A percentile compares a stretch with the other conserved stretches of the same genome.
phyloP scores from a whole-genome alignment of 2,888 invertebrate species.

The Lasioglossum pauxillum region DNA sequence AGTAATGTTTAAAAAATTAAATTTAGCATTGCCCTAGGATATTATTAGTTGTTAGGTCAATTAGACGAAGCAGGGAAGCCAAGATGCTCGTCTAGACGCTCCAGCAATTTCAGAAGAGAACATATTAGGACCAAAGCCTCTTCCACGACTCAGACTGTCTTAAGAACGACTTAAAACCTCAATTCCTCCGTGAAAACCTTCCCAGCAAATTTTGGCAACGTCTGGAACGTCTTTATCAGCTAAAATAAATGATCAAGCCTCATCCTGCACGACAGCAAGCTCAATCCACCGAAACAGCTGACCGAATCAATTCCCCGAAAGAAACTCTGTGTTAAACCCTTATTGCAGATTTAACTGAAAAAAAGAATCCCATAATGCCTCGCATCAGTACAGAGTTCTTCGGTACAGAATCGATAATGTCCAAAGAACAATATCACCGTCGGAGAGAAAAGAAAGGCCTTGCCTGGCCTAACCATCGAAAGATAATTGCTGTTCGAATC shows the following conservation, averaged over 20 bases:
- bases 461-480: neutral
- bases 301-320: neutral
- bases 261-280: neutral
- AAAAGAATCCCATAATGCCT: neutral
- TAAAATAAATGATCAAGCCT: neutral
- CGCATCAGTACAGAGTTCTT: neutral
- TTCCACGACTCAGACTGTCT: neutral
- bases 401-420: neutral
- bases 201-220: neutral
- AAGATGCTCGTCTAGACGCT: too few relatives aligned
- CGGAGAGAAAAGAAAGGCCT: neutral
- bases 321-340: neutral
- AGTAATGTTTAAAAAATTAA: neutral
- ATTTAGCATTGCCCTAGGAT: neutral
- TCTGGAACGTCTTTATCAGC: neutral
- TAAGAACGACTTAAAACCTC: neutral
- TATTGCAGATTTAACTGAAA: neutral
- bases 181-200: neutral
- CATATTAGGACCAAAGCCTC: neutral
- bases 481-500: conserved; percentile 1
- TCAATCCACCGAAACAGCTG: neutral
- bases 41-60: neutral
- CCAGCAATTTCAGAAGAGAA: too few relatives aligned
- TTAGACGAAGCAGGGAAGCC: neutral
- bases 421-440: neutral